Percentiles rank a stretch among this genome's conserved stretches.
Evolutionary conservation across 2,797 vertebrate genomes (phyloP).

Genomic region (Micrastur ruficollis): DNA sequence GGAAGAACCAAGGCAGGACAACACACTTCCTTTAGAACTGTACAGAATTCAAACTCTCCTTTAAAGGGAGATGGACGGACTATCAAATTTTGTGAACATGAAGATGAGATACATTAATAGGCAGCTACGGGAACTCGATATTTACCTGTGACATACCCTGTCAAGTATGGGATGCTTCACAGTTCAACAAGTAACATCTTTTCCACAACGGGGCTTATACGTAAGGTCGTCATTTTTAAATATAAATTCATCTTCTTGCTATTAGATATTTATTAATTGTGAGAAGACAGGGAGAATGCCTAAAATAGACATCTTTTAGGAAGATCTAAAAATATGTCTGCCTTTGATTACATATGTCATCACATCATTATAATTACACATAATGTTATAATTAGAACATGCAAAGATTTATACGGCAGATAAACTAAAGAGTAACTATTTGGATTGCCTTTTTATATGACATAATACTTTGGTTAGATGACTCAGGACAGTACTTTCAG

Average conservation of each 20-base stretch:
- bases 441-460: neutral
- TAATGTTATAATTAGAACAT: neutral
- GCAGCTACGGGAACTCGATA: neutral
- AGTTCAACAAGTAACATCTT: neutral
- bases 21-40: neutral
- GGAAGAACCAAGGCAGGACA: neutral
- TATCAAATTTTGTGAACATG: neutral
- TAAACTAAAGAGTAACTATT: neutral
- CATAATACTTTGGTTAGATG: neutral
- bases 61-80: neutral
- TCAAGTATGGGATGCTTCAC: neutral
- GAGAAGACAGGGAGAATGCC: neutral
- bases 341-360: neutral
- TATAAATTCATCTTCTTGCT: neutral
- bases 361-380: neutral
- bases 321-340: neutral
- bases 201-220: neutral
- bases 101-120: neutral
- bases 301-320: neutral
- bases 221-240: neutral
- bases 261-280: neutral
- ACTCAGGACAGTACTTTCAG: neutral
- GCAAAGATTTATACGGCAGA: conserved; percentile 1
- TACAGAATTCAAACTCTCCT: neutral
- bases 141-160: neutral